A percentile compares a stretch with the other conserved stretches of the same genome.
phyloP scores from a whole-genome alignment of 2,888 invertebrate species.

The Galerucella calmariensis region DNA sequence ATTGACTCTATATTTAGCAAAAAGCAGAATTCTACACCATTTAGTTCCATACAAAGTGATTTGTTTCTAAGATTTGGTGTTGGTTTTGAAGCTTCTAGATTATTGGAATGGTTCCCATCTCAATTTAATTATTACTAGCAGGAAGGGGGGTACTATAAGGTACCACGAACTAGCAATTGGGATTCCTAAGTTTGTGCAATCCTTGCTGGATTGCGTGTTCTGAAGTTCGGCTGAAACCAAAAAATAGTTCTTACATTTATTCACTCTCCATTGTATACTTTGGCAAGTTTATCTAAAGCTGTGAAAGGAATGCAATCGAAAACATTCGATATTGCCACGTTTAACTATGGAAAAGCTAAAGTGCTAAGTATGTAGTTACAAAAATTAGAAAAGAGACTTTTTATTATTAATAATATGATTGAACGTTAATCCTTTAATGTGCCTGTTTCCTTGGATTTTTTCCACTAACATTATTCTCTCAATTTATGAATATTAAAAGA shows the following conservation, averaged over 20 bases:
- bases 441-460: too few relatives aligned
- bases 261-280: too few relatives aligned
- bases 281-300: too few relatives aligned
- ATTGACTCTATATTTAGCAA: constrained; percentile 57
- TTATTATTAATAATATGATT: too few relatives aligned
- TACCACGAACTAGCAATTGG: constrained; percentile 38
- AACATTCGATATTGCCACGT: too few relatives aligned
- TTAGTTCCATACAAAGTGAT: constrained; percentile 38
- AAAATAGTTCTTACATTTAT: not conserved
- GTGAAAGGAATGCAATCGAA: too few relatives aligned
- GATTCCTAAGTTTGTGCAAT: constrained; percentile 55
- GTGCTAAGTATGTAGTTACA: too few relatives aligned
- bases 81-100: constrained; percentile 38
- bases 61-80: constrained; percentile 32
- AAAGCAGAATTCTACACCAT: constrained; percentile 57
- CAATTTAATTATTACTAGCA: constrained; percentile 41
- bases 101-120: constrained; percentile 47
- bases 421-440: too few relatives aligned
- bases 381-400: too few relatives aligned
- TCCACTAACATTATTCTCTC: too few relatives aligned
- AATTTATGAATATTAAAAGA: too few relatives aligned
- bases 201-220: constrained; percentile 57
- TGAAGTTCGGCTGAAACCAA: constrained; percentile 58
- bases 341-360: too few relatives aligned
- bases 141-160: constrained; percentile 31